Evolutionary conservation across 23 tunicate genomes (phyloP).

Genomic region (Ascidia mentula): DNA sequence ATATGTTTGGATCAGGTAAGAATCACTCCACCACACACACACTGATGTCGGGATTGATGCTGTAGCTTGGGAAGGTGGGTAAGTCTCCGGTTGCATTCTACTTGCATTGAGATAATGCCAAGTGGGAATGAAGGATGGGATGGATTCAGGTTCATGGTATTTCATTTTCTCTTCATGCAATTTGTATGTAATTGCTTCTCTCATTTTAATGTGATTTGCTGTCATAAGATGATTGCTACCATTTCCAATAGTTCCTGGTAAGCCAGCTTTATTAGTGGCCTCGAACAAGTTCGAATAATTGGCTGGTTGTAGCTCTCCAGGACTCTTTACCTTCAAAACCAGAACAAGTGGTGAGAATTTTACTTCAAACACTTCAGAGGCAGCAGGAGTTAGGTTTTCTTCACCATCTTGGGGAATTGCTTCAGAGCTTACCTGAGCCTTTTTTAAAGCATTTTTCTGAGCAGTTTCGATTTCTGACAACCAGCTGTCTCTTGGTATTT

Average conservation of each 20-base stretch:
- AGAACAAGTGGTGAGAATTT: conserved; percentile 53
- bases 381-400: neutral
- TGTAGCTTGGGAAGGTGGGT: neutral
- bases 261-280: conserved; percentile 49
- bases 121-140: conserved; percentile 17
- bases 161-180: conserved; percentile 37
- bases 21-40: conserved; percentile 71
- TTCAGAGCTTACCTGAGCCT: conserved; percentile 42
- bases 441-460: conserved; percentile 45
- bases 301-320: conserved; percentile 13
- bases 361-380: conserved; percentile 35
- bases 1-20: conserved; percentile 42
- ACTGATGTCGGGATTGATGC: conserved; percentile 55
- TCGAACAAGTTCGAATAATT: conserved; percentile 22
- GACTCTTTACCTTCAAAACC: conserved; percentile 55
- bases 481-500: conserved; percentile 85
- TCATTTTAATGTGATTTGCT: conserved; percentile 25
- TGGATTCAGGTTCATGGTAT: conserved; percentile 20
- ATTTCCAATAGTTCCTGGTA: conserved; percentile 55
- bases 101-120: conserved; percentile 67
- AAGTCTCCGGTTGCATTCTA: conserved; percentile 59
- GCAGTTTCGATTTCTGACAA: conserved; percentile 71
- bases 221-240: conserved; percentile 57
- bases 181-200: conserved; percentile 18
- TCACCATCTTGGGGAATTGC: conserved; percentile 6